A percentile compares a stretch with the other conserved stretches of the same genome.
phyloP scores from a whole-genome alignment of 2,888 invertebrate species.

The Chymomyza amoena region DNA sequence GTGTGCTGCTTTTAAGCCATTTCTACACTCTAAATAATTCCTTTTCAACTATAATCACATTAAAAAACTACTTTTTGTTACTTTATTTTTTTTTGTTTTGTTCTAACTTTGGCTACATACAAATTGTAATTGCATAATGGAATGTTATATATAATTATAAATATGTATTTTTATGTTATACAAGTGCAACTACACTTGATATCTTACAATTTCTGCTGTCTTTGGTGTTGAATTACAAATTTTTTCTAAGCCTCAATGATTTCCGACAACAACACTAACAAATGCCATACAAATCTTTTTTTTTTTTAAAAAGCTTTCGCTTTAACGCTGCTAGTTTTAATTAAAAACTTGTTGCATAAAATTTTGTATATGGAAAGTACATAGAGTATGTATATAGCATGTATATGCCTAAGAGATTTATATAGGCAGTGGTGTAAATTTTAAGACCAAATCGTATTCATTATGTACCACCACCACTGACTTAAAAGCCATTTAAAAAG shows the following conservation, averaged over 20 bases:
- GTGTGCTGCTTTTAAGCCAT: background rate
- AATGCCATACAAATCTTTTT: background rate
- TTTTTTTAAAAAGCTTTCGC: background rate
- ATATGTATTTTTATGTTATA: background rate
- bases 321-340: background rate
- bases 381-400: too few species aligned
- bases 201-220: background rate
- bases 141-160: background rate
- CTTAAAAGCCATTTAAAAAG: background rate
- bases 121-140: constrained; percentile 1
- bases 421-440: background rate
- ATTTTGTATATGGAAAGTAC: background rate
- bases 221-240: background rate
- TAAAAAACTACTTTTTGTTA: background rate
- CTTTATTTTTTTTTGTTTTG: background rate
- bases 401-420: background rate
- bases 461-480: background rate
- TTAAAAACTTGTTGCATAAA: background rate
- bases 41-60: background rate
- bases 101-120: constrained; percentile 1
- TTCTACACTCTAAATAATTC: background rate
- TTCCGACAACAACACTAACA: background rate
- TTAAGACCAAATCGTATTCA: background rate
- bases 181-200: background rate
- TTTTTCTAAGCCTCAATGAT: background rate